These are phyloP conservation scores for Bactericera cockerelli DNA, from an alignment of 1,140 invertebrate genomes.

Conservation along the genomic window DNA sequence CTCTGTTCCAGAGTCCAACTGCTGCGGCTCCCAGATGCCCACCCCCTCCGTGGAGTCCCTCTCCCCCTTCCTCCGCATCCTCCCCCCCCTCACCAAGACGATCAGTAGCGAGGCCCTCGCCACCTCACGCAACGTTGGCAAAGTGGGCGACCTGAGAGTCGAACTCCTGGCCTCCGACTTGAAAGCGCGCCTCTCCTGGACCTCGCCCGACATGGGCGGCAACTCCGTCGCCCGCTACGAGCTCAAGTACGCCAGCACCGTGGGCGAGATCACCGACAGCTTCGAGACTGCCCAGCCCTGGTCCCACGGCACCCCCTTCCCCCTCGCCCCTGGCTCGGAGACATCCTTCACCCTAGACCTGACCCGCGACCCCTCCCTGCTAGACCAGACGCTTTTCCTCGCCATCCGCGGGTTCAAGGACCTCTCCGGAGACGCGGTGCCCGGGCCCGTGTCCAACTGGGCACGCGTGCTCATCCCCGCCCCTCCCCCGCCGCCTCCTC, in stretches of 20 bases:
- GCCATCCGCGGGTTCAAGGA: slow-evolving; percentile 34
- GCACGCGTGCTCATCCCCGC: slow-evolving; percentile 34
- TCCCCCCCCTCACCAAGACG: slow-evolving; percentile 31
- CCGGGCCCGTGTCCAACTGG: slow-evolving; percentile 38
- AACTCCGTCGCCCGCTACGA: slow-evolving; percentile 33
- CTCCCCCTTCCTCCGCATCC: slow-evolving; percentile 32
- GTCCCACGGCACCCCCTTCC: slow-evolving; percentile 28
- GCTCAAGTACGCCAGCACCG: slow-evolving; percentile 29
- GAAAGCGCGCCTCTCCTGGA: slow-evolving; percentile 34
- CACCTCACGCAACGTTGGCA: slow-evolving; percentile 25
- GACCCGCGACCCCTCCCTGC: slow-evolving; percentile 28
- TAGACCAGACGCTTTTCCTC: slow-evolving; percentile 34
- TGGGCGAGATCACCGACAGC: slow-evolving; percentile 32
- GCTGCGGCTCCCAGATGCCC: slow-evolving; percentile 33
- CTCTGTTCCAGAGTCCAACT: slow-evolving; percentile 25
- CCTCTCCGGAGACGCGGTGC: slow-evolving; percentile 24
- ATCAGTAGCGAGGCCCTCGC: slow-evolving; percentile 28
- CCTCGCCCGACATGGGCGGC: slow-evolving; percentile 37
- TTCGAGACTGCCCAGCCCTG: slow-evolving; percentile 29
- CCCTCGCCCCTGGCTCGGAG: slow-evolving; percentile 30
- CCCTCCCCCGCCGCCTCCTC: slow-evolving; percentile 30
- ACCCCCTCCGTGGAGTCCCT: slow-evolving; percentile 29
- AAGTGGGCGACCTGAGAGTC: slow-evolving; percentile 33
- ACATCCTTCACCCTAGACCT: slow-evolving; percentile 32
- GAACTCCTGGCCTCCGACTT: slow-evolving; percentile 28